Percentiles rank a stretch among this genome's conserved stretches.
Conservation (phyloP, 2,113 vertebrate genomes). For the Lichenostomus cassidix region DNA sequence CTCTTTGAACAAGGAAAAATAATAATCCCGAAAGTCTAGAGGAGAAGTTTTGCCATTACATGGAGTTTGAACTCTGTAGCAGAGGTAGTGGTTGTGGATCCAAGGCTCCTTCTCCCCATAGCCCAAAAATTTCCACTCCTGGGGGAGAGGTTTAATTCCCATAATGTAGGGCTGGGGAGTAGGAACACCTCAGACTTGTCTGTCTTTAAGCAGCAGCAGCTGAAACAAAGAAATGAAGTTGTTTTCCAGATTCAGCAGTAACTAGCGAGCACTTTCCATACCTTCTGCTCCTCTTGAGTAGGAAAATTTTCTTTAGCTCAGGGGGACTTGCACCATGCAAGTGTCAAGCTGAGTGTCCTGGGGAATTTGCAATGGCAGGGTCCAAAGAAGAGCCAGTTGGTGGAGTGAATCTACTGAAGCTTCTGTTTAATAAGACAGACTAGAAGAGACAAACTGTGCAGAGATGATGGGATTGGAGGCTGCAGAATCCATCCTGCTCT, state of each 20-base stretch:
- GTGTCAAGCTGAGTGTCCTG: background rate
- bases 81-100: background rate
- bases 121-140: background rate
- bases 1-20: background rate
- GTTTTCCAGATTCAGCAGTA: background rate
- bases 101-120: background rate
- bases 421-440: background rate
- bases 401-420: background rate
- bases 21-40: background rate
- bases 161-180: accelerated
- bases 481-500: background rate
- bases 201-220: background rate
- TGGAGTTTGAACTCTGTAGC: background rate
- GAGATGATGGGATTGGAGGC: background rate
- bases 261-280: background rate
- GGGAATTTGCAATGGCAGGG: background rate
- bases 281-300: background rate
- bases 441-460: background rate
- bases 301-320: background rate
- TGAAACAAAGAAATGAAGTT: background rate
- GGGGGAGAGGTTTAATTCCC: background rate
- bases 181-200: background rate
- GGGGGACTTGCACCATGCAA: background rate
- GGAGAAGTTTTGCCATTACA: background rate
- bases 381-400: background rate